A percentile compares a stretch with the other conserved stretches of the same genome.
phyloP scores from a whole-genome alignment of 2,797 vertebrate species.

The Mionectes olivaceus region DNA sequence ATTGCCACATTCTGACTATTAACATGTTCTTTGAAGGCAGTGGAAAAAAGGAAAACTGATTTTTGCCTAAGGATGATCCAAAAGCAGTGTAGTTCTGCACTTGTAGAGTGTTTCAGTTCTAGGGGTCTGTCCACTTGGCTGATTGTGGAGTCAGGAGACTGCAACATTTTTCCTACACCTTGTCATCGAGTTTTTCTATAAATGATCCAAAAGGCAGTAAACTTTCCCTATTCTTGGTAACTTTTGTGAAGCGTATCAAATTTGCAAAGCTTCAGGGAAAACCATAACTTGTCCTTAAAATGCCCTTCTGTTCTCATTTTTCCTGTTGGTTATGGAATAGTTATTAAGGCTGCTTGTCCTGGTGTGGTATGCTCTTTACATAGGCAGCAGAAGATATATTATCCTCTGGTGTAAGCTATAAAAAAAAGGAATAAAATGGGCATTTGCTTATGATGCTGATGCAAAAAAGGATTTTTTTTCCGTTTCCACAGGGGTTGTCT shows the following conservation, averaged over 20 bases:
- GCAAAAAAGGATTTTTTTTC: neutral
- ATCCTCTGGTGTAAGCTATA: neutral
- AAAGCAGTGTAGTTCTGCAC: neutral
- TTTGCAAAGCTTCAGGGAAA: neutral
- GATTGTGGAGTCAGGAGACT: neutral
- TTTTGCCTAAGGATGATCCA: neutral
- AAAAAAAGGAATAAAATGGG: neutral
- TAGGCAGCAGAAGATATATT: neutral
- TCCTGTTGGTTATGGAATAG: neutral
- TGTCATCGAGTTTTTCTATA: neutral
- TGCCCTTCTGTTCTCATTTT: neutral
- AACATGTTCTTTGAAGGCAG: neutral
- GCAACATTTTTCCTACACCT: neutral
- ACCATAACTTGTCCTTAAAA: constrained; percentile 3
- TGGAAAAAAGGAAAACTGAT: neutral
- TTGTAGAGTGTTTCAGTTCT: neutral
- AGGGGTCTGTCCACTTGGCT: neutral
- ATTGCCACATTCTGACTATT: neutral
- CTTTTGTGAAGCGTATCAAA: neutral
- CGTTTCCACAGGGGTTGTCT: accelerated
- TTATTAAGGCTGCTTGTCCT: neutral
- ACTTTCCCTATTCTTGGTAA: neutral
- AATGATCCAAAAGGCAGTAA: constrained; percentile 15
- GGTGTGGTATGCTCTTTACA: neutral
- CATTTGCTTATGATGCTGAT: neutral